A percentile compares a stretch with the other conserved stretches of the same genome.
These are phyloP conservation scores for Misgurnus mizolepis DNA, from an alignment of 2,113 vertebrate genomes.

Conservation along the genomic window DNA sequence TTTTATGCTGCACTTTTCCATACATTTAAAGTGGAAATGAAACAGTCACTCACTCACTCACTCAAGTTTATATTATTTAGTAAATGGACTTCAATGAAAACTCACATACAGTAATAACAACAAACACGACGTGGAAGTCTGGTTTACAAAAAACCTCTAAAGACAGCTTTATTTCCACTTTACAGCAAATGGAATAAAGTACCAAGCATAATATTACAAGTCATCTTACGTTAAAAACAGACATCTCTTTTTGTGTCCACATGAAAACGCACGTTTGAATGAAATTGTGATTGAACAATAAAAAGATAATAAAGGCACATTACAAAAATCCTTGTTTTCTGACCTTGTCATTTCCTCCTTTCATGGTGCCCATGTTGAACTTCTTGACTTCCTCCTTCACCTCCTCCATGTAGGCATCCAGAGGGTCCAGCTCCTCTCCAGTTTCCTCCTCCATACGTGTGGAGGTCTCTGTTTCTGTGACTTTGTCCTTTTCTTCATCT, in stretches of 20 bases:
- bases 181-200: no score
- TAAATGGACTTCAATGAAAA: no score
- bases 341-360: slow-evolving; percentile 93
- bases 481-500: slow-evolving; percentile 78
- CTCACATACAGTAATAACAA: no score
- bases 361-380: slow-evolving; percentile 95
- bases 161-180: no score
- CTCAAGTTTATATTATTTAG: not conserved
- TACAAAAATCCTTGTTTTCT: not conserved
- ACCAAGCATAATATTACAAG: no score
- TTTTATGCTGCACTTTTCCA: not conserved
- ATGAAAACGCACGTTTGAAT: no score
- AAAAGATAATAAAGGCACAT: not conserved
- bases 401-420: slow-evolving; percentile 99
- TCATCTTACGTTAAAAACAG: no score
- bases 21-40: not conserved
- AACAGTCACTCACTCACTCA: not conserved
- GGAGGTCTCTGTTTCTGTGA: slow-evolving; percentile 71
- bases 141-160: no score
- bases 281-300: no score
- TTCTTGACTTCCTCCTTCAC: slow-evolving; percentile 99
- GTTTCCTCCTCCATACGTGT: slow-evolving; percentile 79
- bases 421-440: slow-evolving; percentile 89
- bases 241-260: no score
- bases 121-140: no score